Percentiles rank a stretch among this genome's conserved stretches.
Conservation (phyloP, 2,797 vertebrate genomes). For the Paedocypris micromegethes region DNA sequence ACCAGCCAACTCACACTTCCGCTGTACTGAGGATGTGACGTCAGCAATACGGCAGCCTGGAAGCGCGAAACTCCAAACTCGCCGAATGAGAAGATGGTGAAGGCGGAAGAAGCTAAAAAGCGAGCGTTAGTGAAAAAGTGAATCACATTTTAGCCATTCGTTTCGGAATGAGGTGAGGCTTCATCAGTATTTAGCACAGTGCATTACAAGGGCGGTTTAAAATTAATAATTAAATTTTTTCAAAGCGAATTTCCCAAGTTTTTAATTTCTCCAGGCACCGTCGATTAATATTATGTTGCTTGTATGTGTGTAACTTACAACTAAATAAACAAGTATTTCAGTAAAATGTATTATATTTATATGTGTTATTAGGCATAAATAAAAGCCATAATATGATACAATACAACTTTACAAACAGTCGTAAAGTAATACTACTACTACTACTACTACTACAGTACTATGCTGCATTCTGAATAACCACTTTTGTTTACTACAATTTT, state of each 20-base stretch:
- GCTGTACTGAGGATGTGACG: conserved; percentile 44
- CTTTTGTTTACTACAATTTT: too few species aligned
- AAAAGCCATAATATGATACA: too few species aligned
- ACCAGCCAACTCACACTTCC: conserved; percentile 79
- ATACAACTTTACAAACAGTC: too few species aligned
- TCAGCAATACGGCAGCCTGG: conserved; percentile 15
- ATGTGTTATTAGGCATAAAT: too few species aligned
- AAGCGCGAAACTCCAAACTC: conserved; percentile 8
- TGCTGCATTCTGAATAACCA: too few species aligned
- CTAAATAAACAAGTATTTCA: too few species aligned
- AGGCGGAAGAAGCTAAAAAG: not conserved
- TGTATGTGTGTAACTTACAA: not conserved
- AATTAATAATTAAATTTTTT: too few species aligned
- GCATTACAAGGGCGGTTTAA: not conserved
- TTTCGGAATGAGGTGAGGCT: conserved; percentile 24
- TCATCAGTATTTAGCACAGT: not conserved
- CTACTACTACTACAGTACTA: too few species aligned
- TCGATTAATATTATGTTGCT: not conserved
- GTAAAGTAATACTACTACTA: too few species aligned
- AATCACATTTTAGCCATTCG: not conserved
- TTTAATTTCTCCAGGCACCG: too few species aligned
- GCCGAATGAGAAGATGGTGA: not conserved
- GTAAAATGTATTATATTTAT: too few species aligned
- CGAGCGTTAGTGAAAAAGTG: not conserved
- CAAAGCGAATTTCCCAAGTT: too few species aligned